phyloP scores from a whole-genome alignment of 2,113 vertebrate genomes.

The Dromaius novaehollandiae region DNA sequence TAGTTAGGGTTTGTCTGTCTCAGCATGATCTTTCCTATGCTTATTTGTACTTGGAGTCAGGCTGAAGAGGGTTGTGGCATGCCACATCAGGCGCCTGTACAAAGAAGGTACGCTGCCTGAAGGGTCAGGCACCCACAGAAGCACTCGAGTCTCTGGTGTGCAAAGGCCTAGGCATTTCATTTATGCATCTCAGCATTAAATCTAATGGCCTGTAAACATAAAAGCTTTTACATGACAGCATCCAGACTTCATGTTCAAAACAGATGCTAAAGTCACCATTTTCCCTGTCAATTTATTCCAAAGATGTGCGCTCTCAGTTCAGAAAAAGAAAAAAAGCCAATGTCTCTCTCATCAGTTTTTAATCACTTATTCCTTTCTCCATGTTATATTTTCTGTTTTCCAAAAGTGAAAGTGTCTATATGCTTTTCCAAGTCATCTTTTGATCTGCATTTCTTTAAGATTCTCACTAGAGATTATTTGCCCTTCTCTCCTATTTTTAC shows the following conservation, averaged over 20 bases:
- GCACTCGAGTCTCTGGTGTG: not conserved
- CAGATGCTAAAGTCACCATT: not conserved
- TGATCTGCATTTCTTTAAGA: not conserved
- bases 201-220: accelerated
- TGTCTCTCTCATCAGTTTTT: not conserved
- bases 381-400: not conserved
- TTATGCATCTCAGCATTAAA: not conserved
- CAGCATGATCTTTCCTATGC: not conserved
- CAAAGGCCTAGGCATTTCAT: not conserved
- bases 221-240: not conserved
- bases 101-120: not conserved
- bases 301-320: not conserved
- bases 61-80: not conserved
- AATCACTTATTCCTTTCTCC: not conserved
- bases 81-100: not conserved
- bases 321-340: not conserved
- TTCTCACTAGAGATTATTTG: not conserved
- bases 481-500: not conserved
- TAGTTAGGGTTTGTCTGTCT: too few species aligned
- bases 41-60: not conserved
- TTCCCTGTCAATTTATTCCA: not conserved
- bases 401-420: not conserved
- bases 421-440: not conserved
- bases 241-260: not conserved
- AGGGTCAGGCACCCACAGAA: not conserved